A percentile compares a stretch with the other conserved stretches of the same genome.
Evolutionary conservation across 1,140 invertebrate species (phyloP).

Genomic region (Pantala flavescens): DNA sequence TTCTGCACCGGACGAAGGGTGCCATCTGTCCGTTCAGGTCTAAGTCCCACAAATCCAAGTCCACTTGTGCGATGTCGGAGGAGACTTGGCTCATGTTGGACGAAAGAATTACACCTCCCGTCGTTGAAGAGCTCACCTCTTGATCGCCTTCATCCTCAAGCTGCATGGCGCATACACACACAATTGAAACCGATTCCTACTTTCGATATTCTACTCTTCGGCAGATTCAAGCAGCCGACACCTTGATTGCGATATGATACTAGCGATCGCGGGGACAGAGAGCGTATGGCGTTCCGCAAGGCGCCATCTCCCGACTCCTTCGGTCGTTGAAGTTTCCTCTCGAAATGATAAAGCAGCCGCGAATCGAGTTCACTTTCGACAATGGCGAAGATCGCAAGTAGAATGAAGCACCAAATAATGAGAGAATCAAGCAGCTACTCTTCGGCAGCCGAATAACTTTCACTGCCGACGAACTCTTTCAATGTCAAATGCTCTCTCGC

Average conservation of each 20-base stretch:
- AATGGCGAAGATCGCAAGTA: no score
- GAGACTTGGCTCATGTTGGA: slow-evolving; percentile 40
- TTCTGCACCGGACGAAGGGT: slow-evolving; percentile 12
- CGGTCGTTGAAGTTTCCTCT: no score
- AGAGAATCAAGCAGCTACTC: slow-evolving; percentile 43
- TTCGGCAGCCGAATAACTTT: not conserved
- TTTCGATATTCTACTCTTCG: no score
- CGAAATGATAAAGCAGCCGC: no score
- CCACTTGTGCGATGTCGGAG: slow-evolving; percentile 53
- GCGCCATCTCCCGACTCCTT: no score
- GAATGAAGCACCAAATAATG: slow-evolving; percentile 44
- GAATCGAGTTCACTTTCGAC: no score
- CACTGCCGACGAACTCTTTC: slow-evolving; percentile 15
- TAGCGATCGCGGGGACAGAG: no score
- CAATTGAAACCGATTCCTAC: not conserved
- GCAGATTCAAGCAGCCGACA: no score
- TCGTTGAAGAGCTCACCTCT: slow-evolving; percentile 33
- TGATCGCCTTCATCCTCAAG: slow-evolving; percentile 32
- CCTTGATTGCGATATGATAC: no score
- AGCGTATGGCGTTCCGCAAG: no score
- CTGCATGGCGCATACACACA: slow-evolving; percentile 31
- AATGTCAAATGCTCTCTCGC: slow-evolving; percentile 12
- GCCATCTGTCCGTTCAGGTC: slow-evolving; percentile 38
- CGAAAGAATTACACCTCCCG: slow-evolving; percentile 27
- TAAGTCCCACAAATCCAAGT: slow-evolving; percentile 71